Evolutionary conservation across 2,888 invertebrate species (phyloP).

Genomic region (Drosophila barbarae): DNA sequence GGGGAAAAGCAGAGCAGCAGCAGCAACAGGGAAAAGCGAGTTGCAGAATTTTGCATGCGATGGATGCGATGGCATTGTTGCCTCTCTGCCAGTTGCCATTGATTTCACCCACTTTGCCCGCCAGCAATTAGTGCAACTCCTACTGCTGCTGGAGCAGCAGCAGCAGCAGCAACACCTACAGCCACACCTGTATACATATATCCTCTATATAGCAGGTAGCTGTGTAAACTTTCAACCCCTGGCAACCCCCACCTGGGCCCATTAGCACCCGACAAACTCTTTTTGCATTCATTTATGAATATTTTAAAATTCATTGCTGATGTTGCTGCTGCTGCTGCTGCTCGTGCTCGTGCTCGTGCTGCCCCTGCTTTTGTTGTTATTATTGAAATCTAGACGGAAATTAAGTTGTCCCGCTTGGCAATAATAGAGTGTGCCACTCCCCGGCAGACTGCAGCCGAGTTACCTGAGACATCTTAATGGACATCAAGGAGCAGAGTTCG

Average conservation of each 20-base stretch:
- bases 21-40: background rate
- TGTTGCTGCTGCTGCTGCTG: conserved; percentile 25
- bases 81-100: conserved; percentile 50
- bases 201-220: conserved; percentile 4
- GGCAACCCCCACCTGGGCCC: conserved; percentile 21
- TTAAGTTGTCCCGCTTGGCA: conserved; percentile 68
- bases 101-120: conserved; percentile 58
- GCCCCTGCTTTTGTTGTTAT: conserved; percentile 36
- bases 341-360: conserved; percentile 11
- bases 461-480: conserved; percentile 67
- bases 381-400: conserved; percentile 72
- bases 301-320: conserved; percentile 68
- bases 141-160: conserved; percentile 9
- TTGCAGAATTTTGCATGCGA: conserved; percentile 43
- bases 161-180: conserved; percentile 16
- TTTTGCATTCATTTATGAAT: conserved; percentile 67
- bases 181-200: background rate
- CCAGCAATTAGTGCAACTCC: conserved; percentile 68
- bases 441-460: conserved; percentile 28
- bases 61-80: conserved; percentile 38
- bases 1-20: background rate
- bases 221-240: conserved; percentile 48
- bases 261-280: conserved; percentile 47
- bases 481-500: conserved; percentile 64
- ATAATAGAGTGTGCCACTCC: conserved; percentile 29